Evolutionary conservation across 1,140 invertebrate species (phyloP).

Genomic region (Heliconius nattereri): DNA sequence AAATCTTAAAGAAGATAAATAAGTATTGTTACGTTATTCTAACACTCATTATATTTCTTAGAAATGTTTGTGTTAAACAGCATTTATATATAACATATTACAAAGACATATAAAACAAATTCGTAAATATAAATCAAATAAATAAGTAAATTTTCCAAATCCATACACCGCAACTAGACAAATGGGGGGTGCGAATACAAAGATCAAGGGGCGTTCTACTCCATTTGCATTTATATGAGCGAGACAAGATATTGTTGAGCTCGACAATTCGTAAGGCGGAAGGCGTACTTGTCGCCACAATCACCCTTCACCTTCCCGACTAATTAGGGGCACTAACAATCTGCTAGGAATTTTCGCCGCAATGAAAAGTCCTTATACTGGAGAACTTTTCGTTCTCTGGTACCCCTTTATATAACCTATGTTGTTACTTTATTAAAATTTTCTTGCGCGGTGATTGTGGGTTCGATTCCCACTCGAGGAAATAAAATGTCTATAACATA

Average conservation of each 20-base stretch:
- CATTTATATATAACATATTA: too few relatives aligned
- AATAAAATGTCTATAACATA: too few relatives aligned
- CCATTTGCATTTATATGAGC: conserved; percentile 74
- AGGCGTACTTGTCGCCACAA: conserved; percentile 37
- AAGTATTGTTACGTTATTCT: too few relatives aligned
- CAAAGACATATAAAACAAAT: not conserved
- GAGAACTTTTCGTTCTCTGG: conserved; percentile 21
- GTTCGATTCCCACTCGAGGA: too few relatives aligned
- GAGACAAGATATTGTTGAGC: conserved; percentile 66
- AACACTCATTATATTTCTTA: too few relatives aligned
- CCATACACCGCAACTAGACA: conserved; percentile 51
- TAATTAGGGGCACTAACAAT: conserved; percentile 59
- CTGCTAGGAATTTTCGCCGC: conserved; percentile 35
- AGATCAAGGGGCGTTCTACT: conserved; percentile 61
- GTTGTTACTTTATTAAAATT: conserved; percentile 35
- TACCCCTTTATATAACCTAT: conserved; percentile 32
- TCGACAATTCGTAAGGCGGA: conserved; percentile 44
- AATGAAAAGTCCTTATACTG: conserved; percentile 35
- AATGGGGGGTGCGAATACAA: conserved; percentile 63
- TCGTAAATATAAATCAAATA: conserved; percentile 35
- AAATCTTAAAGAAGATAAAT: too few relatives aligned
- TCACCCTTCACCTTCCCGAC: conserved; percentile 43
- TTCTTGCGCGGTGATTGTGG: conserved; percentile 29
- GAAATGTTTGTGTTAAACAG: too few relatives aligned
- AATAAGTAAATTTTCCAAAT: conserved; percentile 46